phyloP scores from a whole-genome alignment of 1,140 invertebrate species.

The Diploscapter pachys region DNA sequence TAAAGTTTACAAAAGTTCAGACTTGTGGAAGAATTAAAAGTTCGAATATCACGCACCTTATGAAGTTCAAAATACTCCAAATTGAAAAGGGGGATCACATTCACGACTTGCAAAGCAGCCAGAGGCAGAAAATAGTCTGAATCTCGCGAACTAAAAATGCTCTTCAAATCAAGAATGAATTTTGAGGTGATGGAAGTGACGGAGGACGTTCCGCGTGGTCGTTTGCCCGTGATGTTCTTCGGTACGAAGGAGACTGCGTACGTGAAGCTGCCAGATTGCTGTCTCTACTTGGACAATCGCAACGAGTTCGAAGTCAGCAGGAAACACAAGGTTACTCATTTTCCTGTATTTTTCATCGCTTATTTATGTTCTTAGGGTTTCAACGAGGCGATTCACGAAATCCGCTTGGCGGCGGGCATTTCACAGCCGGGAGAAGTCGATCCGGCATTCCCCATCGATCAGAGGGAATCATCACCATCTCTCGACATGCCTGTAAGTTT shows the following conservation, averaged over 20 bases:
- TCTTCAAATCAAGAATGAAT: neutral
- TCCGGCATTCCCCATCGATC: neutral
- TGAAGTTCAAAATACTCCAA: too few species aligned
- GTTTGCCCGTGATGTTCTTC: conserved; percentile 39
- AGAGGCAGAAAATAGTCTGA: too few species aligned
- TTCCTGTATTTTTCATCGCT: too few species aligned
- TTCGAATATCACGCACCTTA: too few species aligned
- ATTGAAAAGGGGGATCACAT: too few species aligned
- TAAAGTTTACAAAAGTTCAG: too few species aligned
- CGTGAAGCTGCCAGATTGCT: conserved; percentile 35
- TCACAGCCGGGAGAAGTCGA: conserved; percentile 1
- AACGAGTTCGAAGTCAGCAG: conserved; percentile 19
- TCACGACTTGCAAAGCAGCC: too few species aligned
- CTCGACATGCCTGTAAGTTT: too few species aligned
- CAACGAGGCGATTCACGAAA: conserved; percentile 38
- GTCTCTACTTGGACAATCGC: conserved; percentile 20
- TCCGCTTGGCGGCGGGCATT: conserved; percentile 23
- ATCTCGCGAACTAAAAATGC: neutral
- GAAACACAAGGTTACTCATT: conserved; percentile 24
- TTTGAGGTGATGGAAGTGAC: conserved; percentile 20
- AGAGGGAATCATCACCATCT: too few species aligned
- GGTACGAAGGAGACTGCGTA: conserved; percentile 39
- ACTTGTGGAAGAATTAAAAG: too few species aligned
- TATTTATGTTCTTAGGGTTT: conserved; percentile 22
- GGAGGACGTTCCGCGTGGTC: conserved; percentile 16